Evolutionary conservation across 2,888 invertebrate genomes (phyloP).

Genomic region (Euclidia mi): DNA sequence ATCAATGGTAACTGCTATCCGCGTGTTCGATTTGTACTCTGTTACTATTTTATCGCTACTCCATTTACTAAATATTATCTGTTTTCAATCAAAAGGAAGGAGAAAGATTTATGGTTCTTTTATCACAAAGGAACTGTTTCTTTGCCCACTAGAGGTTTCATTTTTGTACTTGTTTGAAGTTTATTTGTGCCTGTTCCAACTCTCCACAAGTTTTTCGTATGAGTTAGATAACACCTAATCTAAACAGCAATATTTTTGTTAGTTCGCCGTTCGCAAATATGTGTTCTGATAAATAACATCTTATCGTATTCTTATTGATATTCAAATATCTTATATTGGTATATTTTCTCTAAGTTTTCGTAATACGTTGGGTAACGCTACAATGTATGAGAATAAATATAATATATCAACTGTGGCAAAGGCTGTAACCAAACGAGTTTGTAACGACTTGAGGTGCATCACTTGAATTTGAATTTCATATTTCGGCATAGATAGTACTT

Average conservation of each 20-base stretch:
- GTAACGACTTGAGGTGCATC: slow-evolving; percentile 76
- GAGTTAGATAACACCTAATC: slow-evolving; percentile 10
- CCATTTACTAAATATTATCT: slow-evolving; percentile 39
- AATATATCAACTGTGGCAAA: slow-evolving; percentile 55
- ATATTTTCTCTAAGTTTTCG: slow-evolving; percentile 29
- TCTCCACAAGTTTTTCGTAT: neutral
- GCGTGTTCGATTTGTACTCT: slow-evolving; percentile 55
- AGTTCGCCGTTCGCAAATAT: slow-evolving; percentile 1
- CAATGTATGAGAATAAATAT: slow-evolving; percentile 40
- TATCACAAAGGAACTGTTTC: slow-evolving; percentile 39
- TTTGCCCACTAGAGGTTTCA: slow-evolving; percentile 18
- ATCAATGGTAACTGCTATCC: slow-evolving; percentile 65
- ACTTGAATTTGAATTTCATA: slow-evolving; percentile 72
- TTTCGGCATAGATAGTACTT: slow-evolving; percentile 64
- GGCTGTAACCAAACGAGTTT: slow-evolving; percentile 73
- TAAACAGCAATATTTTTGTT: slow-evolving; percentile 7
- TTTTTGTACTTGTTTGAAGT: slow-evolving; percentile 21
- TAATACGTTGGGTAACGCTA: slow-evolving; percentile 19
- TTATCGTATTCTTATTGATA: slow-evolving; percentile 15
- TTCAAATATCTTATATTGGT: slow-evolving; percentile 27
- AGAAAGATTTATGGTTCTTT: slow-evolving; percentile 44
- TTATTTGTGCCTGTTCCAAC: slow-evolving; percentile 12
- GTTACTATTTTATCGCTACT: slow-evolving; percentile 35
- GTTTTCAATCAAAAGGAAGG: slow-evolving; percentile 41
- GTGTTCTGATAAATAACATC: slow-evolving; percentile 10